Evolutionary conservation across 1,140 invertebrate species (phyloP).

Genomic region (Drosophila elegans): DNA sequence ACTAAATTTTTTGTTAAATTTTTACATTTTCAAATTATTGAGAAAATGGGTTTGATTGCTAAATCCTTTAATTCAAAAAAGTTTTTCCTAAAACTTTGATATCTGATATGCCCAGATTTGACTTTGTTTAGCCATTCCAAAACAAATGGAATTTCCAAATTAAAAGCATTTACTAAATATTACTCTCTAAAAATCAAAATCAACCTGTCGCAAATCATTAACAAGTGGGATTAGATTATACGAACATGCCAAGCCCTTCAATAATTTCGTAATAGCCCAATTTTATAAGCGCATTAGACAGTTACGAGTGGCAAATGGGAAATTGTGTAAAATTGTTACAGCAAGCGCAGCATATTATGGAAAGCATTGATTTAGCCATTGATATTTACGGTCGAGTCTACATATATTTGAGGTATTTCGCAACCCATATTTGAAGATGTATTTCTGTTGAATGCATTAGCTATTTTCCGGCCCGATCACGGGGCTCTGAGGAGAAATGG

Average conservation of each 20-base stretch:
- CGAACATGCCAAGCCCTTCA: neutral
- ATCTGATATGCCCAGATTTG: no score
- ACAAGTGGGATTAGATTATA: conserved; percentile 11
- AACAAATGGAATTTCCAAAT: no score
- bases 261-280: conserved; percentile 5
- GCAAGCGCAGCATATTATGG: conserved; percentile 42
- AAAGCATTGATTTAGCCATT: conserved; percentile 53
- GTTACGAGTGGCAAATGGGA: conserved; percentile 47
- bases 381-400: conserved; percentile 7
- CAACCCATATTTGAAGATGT: conserved; percentile 17
- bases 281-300: conserved; percentile 40
- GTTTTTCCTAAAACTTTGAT: no score
- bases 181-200: neutral
- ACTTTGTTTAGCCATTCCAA: no score
- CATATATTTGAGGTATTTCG: conserved; percentile 18
- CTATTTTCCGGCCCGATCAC: conserved; percentile 27
- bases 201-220: neutral
- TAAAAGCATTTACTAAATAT: neutral
- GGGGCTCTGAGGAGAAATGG: conserved; percentile 12
- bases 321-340: conserved; percentile 55
- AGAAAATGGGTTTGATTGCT: no score
- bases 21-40: no score
- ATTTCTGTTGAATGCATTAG: conserved; percentile 56
- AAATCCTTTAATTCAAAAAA: no score
- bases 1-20: no score